A percentile compares a stretch with the other conserved stretches of the same genome.
These are phyloP conservation scores for Hartigia nigra DNA, from an alignment of 2,888 invertebrate species.

Conservation along the genomic window DNA sequence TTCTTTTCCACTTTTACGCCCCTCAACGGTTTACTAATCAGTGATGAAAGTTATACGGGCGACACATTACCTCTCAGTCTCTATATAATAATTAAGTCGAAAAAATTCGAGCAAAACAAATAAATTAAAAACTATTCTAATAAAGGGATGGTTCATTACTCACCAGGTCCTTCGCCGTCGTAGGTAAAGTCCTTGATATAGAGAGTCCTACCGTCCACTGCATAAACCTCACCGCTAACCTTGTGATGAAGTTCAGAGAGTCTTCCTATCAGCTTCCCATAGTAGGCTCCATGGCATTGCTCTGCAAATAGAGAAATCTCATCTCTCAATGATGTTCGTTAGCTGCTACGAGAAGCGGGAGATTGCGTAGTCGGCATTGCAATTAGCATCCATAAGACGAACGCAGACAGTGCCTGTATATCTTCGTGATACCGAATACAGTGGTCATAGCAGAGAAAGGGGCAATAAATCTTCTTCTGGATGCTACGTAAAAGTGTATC, in stretches of 20 bases:
- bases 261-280: constrained; percentile 82
- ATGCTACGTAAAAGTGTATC: background rate
- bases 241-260: constrained; percentile 85
- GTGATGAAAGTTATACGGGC: background rate
- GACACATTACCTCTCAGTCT: background rate
- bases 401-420: background rate
- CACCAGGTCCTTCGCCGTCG: constrained; percentile 92
- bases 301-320: constrained; percentile 44
- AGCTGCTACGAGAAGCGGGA: constrained; percentile 4
- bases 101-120: background rate
- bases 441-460: constrained; percentile 9
- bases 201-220: constrained; percentile 87
- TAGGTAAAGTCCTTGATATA: constrained; percentile 90
- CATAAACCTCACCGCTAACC: constrained; percentile 87
- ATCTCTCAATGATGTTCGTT: background rate
- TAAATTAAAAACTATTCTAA: background rate
- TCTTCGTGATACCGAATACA: constrained; percentile 5
- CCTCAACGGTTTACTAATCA: background rate
- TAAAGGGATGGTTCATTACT: constrained; percentile 35
- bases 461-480: constrained; percentile 1
- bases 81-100: background rate
- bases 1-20: constrained; percentile 3
- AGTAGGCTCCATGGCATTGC: constrained; percentile 71
- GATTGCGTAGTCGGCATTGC: background rate
- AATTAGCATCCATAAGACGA: background rate